Conservation (phyloP, 2,888 invertebrate species). For the Synanthedon formicaeformis region DNA sequence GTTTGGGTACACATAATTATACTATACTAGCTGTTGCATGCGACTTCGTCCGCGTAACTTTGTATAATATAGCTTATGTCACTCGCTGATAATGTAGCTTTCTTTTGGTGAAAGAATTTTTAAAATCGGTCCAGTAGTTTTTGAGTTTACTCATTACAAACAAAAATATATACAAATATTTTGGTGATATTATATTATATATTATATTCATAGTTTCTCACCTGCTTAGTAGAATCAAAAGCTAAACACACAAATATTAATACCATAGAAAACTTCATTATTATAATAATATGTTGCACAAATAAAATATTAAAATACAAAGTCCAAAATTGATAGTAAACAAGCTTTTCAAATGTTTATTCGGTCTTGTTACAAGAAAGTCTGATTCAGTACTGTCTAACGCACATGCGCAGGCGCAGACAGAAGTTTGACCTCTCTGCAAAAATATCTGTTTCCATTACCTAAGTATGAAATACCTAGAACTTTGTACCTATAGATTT, state of each 20-base stretch:
- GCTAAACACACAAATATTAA: constrained; percentile 8
- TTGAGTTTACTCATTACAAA: too few relatives aligned
- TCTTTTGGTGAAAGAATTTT: too few relatives aligned
- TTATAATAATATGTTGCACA: background rate
- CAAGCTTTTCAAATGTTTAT: background rate
- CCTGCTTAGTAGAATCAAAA: background rate
- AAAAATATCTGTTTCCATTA: background rate
- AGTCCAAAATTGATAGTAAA: background rate
- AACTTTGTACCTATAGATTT: background rate
- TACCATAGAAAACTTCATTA: constrained; percentile 4
- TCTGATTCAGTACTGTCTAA: background rate
- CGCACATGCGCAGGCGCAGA: background rate
- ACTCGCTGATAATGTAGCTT: too few relatives aligned
- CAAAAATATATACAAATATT: too few relatives aligned
- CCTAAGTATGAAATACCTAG: background rate
- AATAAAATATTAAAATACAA: background rate
- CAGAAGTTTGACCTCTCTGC: background rate
- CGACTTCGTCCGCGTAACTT: too few relatives aligned
- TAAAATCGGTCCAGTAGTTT: too few relatives aligned
- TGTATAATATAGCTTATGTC: too few relatives aligned
- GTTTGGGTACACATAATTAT: too few relatives aligned
- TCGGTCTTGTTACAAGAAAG: background rate
- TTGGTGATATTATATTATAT: too few relatives aligned
- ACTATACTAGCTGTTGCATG: too few relatives aligned
- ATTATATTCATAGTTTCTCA: too few relatives aligned